Evolutionary conservation across 2,113 vertebrate genomes (phyloP), one percentile per base, ranked within the genome.

Genomic region (Serilophus lunatus): DNA sequence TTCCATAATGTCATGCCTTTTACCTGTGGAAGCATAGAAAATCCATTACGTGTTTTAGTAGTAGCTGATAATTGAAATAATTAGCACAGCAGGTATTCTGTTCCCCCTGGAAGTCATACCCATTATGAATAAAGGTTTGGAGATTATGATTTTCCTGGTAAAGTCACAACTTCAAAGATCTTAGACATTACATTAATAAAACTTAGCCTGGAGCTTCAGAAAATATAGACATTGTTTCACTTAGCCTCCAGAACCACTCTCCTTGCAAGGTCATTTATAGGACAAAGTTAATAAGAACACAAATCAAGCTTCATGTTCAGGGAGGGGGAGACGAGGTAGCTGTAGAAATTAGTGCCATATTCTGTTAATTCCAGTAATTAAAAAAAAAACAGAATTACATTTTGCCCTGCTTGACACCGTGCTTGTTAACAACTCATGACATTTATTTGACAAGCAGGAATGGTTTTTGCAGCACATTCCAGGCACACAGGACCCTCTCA

Each of bases 81-180:
- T 99, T 99, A 99, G 99, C 98, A 98, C 99, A 99, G 99, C 98
- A 98, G 99, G 98, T 98, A 99, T 98, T 98, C 98, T 98, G 98
- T 98, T 98, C 98, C 98, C 98, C 98, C 98, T 99, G 98, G 99
- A 99, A 99, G 98, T 99, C 98, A 98, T 98, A 98, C 98, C 98
- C 98, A 98, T 99, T 99, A 99, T 98, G 98, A 99, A 99, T 98
- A 99, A 99, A 99, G 98, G 98, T 98, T 99, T 99, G 98, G 98
- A 99, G 99, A 99, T 99, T 99, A 99, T 98, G 98, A 98, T 99
- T 99, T 99, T 99, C 99, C 98, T 99, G 98, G 98, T 99, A 99
- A 99, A 99, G 98, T 98, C 98, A 98, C 98, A 99, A 99, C 98
- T 99, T 99, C 99, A 99, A 99, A 99, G 98, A 99, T 98, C 98